Base-by-base conservation (phyloP, 2,888 invertebrate species). In the Drosophila buzzatii region DNA sequence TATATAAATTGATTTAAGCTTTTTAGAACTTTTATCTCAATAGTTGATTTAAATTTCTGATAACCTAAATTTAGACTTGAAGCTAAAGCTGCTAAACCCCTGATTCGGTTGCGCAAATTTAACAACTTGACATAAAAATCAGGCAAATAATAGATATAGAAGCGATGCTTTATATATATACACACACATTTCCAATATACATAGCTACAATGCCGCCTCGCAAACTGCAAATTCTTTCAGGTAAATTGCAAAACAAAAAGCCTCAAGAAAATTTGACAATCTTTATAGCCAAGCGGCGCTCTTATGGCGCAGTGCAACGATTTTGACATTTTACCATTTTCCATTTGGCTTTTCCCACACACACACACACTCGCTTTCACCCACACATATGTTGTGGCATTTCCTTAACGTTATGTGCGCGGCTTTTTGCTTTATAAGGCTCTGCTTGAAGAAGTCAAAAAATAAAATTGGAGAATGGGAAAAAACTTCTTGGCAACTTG, bases 351-450 rank as follows among this genome's bases (percentile, higher is more conserved):
- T 59, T 63, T 45, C 45, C 37, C 16, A 52, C 33, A 10, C 27
- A 14, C 42, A 35, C 14, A 20, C 12, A 23, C 23, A 23, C 7
- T 47, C 39, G 37, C 35, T 18, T n/a, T 18, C n/a, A 47, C 39
- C 49, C n/a, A 33, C 14, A n/a, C 6, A 23, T 18, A 8, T 49
- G 59, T 47, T 20, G 47, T 27, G n/a, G 47, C 35, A 37, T 55
- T 45, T 60, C 37, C 44, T 45, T 16, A 7, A 31, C 31, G 47
- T 52, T 52, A 47, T 62, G 62, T 71, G 53, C 33, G 44, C 39
- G 18, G 53, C 42, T 58, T 66, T 63, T 39, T 55, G 59, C 56
- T 70, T 61, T 71, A 62, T 76, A 71, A 45, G 70, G 52, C 63
- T 53, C 35, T 73, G 65, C 68, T 68, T 49, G 44, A 62, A 35